Percentiles rank a stretch among this genome's conserved stretches.
These are phyloP conservation scores for Drosophila ercepeae DNA, from an alignment of 1,140 invertebrate species.

Conservation along the genomic window DNA sequence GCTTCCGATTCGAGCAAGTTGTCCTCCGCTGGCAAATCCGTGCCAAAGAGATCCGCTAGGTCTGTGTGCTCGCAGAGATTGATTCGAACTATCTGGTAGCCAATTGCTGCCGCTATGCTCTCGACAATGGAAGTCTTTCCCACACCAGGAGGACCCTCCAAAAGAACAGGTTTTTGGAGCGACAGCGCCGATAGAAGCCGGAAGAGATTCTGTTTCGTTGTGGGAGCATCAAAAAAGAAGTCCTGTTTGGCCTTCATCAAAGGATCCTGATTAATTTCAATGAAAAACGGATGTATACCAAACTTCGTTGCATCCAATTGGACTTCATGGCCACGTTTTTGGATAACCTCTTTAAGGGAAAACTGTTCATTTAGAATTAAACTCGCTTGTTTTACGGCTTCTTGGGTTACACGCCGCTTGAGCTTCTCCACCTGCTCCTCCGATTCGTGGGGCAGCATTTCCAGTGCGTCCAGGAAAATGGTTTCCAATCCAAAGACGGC, in stretches of 20 bases:
- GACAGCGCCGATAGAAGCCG: constrained; percentile 94
- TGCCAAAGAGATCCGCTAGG: constrained; percentile 98
- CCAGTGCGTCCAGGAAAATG: constrained; percentile 96
- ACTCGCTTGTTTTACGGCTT: constrained; percentile 57
- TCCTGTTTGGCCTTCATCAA: constrained; percentile 66
- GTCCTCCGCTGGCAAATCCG: constrained; percentile 97
- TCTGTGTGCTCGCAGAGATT: constrained; percentile 99
- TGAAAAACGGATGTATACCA: constrained; percentile 90
- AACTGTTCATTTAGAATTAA: constrained; percentile 52
- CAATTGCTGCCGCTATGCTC: constrained; percentile 94
- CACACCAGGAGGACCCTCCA: constrained; percentile 98
- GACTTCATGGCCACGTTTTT: constrained; percentile 60
- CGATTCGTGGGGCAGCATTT: constrained; percentile 84
- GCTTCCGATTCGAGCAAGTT: constrained; percentile 47
- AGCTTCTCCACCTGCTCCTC: constrained; percentile 60
- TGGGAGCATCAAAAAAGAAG: constrained; percentile 92
- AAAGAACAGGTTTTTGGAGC: constrained; percentile 94
- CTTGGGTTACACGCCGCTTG: constrained; percentile 36
- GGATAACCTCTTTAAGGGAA: constrained; percentile 30
- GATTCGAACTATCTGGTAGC: constrained; percentile 93
- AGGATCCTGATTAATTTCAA: constrained; percentile 83
- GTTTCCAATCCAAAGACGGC: constrained; percentile 95
- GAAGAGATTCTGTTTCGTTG: constrained; percentile 92
- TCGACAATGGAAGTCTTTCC: constrained; percentile 98
- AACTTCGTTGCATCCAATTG: constrained; percentile 83